Conservation (phyloP, 1,140 invertebrate genomes). For the Macrosteles quadrilineatus region DNA sequence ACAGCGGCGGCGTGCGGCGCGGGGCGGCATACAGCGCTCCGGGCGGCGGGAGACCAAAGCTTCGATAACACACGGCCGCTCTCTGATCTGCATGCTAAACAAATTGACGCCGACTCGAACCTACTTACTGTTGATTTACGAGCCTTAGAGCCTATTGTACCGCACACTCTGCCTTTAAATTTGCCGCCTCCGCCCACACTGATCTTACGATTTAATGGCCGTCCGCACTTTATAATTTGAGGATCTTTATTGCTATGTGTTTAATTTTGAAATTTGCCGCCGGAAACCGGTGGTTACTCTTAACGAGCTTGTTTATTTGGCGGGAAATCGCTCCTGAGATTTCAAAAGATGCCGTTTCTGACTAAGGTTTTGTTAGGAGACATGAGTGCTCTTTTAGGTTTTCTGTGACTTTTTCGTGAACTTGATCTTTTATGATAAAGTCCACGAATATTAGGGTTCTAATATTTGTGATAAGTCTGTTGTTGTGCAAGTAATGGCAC, state of each 20-base stretch:
- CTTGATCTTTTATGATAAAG: too few relatives aligned
- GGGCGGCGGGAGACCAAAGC: constrained; percentile 20
- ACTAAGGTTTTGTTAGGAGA: too few relatives aligned
- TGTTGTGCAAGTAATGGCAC: too few relatives aligned
- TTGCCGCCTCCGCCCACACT: not conserved
- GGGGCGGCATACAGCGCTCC: constrained; percentile 1
- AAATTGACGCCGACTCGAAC: constrained; percentile 28
- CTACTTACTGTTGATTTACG: constrained; percentile 29
- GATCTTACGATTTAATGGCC: constrained; percentile 14
- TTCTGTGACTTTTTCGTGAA: too few relatives aligned
- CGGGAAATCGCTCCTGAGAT: not conserved
- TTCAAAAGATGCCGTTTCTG: not conserved
- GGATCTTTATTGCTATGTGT: constrained; percentile 15
- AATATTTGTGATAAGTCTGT: too few relatives aligned
- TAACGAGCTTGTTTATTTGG: constrained; percentile 22
- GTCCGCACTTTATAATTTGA: constrained; percentile 9
- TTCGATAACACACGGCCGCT: constrained; percentile 15
- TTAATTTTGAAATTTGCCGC: constrained; percentile 15
- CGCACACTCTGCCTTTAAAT: not conserved
- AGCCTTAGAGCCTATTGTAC: constrained; percentile 15
- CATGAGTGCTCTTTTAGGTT: too few relatives aligned
- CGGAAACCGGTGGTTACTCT: constrained; percentile 7
- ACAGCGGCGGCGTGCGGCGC: too few relatives aligned
- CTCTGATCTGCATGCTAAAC: constrained; percentile 32
- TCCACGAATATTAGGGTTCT: too few relatives aligned